Percentiles rank a stretch among this genome's conserved stretches.
Evolutionary conservation across 2,797 vertebrate species (phyloP).

Genomic region (Tenualosa ilisha): DNA sequence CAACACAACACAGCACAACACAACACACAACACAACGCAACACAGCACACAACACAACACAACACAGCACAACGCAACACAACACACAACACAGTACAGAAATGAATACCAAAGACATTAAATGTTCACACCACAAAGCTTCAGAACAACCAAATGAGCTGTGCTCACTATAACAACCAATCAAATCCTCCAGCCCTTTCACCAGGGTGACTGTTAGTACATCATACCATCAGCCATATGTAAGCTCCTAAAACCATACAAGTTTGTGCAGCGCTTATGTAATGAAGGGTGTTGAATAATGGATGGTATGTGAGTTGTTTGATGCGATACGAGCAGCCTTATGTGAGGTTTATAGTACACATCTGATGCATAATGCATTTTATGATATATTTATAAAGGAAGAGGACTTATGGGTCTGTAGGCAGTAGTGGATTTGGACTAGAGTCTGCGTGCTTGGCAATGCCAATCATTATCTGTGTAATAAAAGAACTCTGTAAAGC

Average conservation of each 20-base stretch:
- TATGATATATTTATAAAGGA: neutral
- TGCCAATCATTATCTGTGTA: neutral
- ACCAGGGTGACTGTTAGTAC: neutral
- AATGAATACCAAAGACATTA: too few species aligned
- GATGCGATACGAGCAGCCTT: neutral
- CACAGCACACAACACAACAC: too few species aligned
- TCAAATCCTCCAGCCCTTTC: too few species aligned
- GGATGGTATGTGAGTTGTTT: neutral
- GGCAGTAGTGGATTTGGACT: neutral
- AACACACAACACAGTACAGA: neutral
- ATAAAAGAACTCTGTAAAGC: neutral
- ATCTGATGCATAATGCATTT: neutral
- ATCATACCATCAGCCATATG: neutral
- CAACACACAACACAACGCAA: too few species aligned
- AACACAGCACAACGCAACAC: neutral
- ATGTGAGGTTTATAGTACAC: constrained; percentile 11
- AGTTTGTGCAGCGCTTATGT: neutral
- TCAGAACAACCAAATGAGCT: too few species aligned
- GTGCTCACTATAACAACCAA: neutral
- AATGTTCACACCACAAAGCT: neutral
- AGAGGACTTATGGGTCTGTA: neutral
- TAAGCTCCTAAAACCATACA: neutral
- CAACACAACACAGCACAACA: too few species aligned
- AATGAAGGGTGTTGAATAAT: neutral
- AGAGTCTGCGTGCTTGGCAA: neutral